Evolutionary conservation across 1,140 invertebrate genomes (phyloP), one percentile per base, ranked within the genome.

Genomic region (Drosophila kepulauana): DNA sequence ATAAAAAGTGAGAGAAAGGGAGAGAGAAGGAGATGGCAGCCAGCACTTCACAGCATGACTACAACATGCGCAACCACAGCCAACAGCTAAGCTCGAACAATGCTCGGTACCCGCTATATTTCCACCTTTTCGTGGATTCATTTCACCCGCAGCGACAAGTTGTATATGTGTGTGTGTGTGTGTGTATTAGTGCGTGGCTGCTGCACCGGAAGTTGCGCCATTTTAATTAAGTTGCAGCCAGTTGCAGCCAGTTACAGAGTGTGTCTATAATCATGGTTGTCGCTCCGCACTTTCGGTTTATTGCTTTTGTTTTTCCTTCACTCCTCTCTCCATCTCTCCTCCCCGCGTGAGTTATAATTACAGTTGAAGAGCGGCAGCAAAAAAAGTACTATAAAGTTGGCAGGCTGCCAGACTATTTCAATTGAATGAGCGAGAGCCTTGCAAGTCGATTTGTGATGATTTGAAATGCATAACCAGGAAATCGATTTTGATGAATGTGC

Each of bases 141-240:
- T 81, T 81, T 71, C 61, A 30, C 41, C 48, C 51, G 49, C 49
- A 52, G 49, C 49, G 49, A 66, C 69, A 62, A 46, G 41, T 41
- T 52, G 11, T 54, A 5, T 15, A n/a, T 33, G 5, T 54, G n/a
- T 20, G 16, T 49, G 20, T 25, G 16, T 10, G 16, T 15, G 30
- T 54, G 51, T 54, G 28, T 15, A 5, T 10, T n/a, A 13, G 6
- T 54, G 28, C 6, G 30, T 35, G 51, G 30, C 30, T 15, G 30
- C 51, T 54, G 51, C 30, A 66, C 52, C 78, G 78, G 75, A 71
- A 85, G 82, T 73, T 78, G 75, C 75, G 65, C 75, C 75, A 79
- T 81, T 89, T 88, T 89, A 89, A 89, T 89, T 89, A 85, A 89
- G 85, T 79, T 86, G 68, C 49, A 64, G 7, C 74, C 49, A 71